A percentile compares a stretch with the other conserved stretches of the same genome.
Evolutionary conservation across 2,797 vertebrate genomes (phyloP).

Genomic region (Oreonectes daqikongensis): DNA sequence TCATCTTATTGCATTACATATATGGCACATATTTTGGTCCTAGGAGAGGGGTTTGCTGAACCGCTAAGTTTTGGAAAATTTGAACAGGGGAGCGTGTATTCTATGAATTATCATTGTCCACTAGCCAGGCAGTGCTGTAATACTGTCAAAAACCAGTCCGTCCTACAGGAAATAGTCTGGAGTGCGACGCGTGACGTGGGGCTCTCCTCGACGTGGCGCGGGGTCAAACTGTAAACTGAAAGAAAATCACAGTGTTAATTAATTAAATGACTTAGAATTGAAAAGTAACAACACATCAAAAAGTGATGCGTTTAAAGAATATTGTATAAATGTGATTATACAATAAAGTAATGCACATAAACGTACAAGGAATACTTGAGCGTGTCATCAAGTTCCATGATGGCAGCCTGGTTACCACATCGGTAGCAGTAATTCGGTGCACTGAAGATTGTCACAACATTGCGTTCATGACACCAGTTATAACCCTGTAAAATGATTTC

Average conservation of each 20-base stretch:
- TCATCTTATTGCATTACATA: slow-evolving; percentile 32
- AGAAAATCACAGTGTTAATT: background rate
- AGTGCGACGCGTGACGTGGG: slow-evolving; percentile 94
- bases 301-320: too few species aligned
- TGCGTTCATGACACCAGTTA: slow-evolving; percentile 98
- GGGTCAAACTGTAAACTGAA: slow-evolving; percentile 96
- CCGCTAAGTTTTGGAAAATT: slow-evolving; percentile 74
- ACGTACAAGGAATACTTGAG: slow-evolving; percentile 99
- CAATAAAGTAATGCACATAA: too few species aligned
- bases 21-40: slow-evolving; percentile 71
- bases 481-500: slow-evolving; percentile 82
- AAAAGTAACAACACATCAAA: background rate
- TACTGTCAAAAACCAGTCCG: slow-evolving; percentile 66
- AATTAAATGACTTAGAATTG: background rate
- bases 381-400: slow-evolving; percentile 98
- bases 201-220: slow-evolving; percentile 93
- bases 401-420: slow-evolving; percentile 98
- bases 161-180: slow-evolving; percentile 98
- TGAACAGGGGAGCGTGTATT: slow-evolving; percentile 72
- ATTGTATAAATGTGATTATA: background rate
- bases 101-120: slow-evolving; percentile 73
- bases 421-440: slow-evolving; percentile 98
- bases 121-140: slow-evolving; percentile 65
- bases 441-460: slow-evolving; percentile 98
- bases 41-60: slow-evolving; percentile 76